Evolutionary conservation across 2,888 invertebrate species (phyloP).

Genomic region (Acanthopleura granulata): DNA sequence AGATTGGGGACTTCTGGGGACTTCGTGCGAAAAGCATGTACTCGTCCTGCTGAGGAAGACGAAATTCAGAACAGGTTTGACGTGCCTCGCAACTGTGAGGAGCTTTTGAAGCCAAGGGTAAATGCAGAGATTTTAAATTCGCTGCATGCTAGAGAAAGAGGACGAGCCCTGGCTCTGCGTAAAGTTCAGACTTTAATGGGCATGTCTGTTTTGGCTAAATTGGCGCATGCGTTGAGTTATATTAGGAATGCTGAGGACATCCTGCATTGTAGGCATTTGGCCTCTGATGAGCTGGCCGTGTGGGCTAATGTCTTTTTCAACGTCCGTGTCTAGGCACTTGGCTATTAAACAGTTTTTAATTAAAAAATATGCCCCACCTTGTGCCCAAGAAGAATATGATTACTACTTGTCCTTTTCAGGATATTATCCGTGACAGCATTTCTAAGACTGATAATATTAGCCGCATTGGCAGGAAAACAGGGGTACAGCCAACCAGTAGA

Average conservation of each 20-base stretch:
- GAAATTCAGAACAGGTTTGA: background rate
- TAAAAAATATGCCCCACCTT: background rate
- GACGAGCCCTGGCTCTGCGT: background rate
- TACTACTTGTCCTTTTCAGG: background rate
- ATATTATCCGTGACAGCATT: background rate
- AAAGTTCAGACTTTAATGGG: constrained; percentile 7
- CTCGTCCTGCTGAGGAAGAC: background rate
- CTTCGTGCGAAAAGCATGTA: background rate
- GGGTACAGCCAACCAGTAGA: no score
- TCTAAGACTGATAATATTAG: background rate
- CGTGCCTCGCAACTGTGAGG: background rate
- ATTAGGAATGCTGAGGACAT: background rate
- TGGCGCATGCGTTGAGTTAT: background rate
- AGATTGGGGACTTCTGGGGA: no score
- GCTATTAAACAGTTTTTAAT: background rate
- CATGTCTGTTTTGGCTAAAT: background rate
- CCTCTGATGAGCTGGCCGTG: background rate
- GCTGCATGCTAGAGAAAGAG: background rate
- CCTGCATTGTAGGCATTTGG: background rate
- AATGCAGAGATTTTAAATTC: constrained; percentile 6
- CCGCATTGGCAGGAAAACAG: background rate
- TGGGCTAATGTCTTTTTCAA: background rate
- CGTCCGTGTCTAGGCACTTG: background rate
- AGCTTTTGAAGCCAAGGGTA: background rate
- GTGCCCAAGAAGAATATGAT: background rate